These are phyloP conservation scores for Myotis planiceps DNA, from an alignment of 2,797 vertebrate species.

Conservation along the genomic window DNA sequence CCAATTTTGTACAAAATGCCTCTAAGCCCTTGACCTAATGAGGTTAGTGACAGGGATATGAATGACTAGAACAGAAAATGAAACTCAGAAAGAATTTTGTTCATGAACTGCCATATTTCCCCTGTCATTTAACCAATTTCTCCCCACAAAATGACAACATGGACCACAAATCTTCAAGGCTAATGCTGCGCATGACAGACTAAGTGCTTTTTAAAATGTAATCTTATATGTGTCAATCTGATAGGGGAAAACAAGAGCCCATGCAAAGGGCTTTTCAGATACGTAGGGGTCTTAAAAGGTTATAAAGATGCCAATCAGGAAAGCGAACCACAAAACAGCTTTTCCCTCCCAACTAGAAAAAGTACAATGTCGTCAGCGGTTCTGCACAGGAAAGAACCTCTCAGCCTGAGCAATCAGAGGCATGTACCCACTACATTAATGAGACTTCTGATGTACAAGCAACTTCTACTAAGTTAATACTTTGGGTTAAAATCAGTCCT, in stretches of 20 bases:
- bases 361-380: neutral
- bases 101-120: slow-evolving; percentile 84
- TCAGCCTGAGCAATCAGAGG: neutral
- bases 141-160: slow-evolving; percentile 83
- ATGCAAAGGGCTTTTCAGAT: slow-evolving; percentile 55
- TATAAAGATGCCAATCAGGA: slow-evolving; percentile 70
- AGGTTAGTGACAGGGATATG: slow-evolving; percentile 86
- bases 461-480: neutral
- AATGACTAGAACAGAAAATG: slow-evolving; percentile 81
- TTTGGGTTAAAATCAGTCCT: slow-evolving; percentile 6
- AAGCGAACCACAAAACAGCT: neutral
- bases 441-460: neutral
- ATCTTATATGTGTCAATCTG: slow-evolving; percentile 79
- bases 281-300: slow-evolving; percentile 67
- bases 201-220: slow-evolving; percentile 85
- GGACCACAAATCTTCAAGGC: slow-evolving; percentile 83
- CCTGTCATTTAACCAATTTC: slow-evolving; percentile 84
- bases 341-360: neutral
- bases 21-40: slow-evolving; percentile 87
- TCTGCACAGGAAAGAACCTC: neutral
- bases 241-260: slow-evolving; percentile 76
- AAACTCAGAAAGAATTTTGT: slow-evolving; percentile 86
- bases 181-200: slow-evolving; percentile 76
- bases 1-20: slow-evolving; percentile 69
- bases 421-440: neutral